Percentiles rank a stretch among this genome's conserved stretches.
Conservation (phyloP, 2,888 invertebrate species). For the Lepidochrysops patricia region DNA sequence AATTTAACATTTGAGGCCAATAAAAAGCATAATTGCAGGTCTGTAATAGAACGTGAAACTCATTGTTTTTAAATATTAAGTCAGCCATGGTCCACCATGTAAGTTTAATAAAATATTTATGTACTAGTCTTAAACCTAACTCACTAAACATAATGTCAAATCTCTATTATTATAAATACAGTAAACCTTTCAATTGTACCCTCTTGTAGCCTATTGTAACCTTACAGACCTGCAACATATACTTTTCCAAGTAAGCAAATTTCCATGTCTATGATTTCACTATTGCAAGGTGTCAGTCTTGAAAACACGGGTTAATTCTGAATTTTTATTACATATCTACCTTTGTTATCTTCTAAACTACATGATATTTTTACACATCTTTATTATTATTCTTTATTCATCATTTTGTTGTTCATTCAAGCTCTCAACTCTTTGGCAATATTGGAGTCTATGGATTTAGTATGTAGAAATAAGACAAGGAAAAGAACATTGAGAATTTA, state of each 20-base stretch:
- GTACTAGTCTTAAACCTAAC: not conserved
- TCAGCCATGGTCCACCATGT: not conserved
- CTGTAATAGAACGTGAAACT: not conserved
- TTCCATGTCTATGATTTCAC: not conserved
- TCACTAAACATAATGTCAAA: not conserved
- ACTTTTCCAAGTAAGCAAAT: too few species aligned
- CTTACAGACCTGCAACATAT: slow-evolving; percentile 6
- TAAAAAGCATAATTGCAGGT: not conserved
- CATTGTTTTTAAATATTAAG: not conserved
- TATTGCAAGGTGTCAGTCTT: not conserved
- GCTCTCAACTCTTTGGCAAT: not conserved
- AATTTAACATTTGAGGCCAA: slow-evolving; percentile 24
- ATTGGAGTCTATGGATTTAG: not conserved
- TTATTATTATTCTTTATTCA: not conserved
- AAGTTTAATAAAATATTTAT: not conserved
- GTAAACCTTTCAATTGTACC: not conserved
- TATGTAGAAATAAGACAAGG: not conserved
- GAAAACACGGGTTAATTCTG: slow-evolving; percentile 10
- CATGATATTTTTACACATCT: not conserved
- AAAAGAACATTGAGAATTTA: not conserved
- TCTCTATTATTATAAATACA: not conserved
- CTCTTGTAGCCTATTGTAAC: not conserved
- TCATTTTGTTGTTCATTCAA: not conserved
- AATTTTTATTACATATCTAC: slow-evolving; percentile 8
- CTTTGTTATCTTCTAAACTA: not conserved